Percentiles rank a stretch among this genome's conserved stretches.
These are phyloP conservation scores for Stichopus horrens DNA, from an alignment of 53 echinoderm and acorn worm genomes.

Conservation along the genomic window DNA sequence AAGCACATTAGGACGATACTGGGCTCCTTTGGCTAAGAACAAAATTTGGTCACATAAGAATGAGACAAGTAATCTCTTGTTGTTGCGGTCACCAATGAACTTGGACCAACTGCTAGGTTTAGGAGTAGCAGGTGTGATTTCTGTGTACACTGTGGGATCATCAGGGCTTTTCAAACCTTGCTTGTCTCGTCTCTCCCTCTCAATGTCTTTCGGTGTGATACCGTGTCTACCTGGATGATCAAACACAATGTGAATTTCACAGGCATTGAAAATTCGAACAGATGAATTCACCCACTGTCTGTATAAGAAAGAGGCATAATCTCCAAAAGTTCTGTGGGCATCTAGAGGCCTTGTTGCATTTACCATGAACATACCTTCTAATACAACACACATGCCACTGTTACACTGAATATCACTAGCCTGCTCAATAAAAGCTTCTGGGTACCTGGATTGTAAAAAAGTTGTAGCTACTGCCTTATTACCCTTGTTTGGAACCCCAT, in stretches of 20 bases:
- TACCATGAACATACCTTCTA: conserved; percentile 25
- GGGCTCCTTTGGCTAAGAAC: background rate
- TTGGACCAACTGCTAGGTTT: background rate
- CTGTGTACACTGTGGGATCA: background rate
- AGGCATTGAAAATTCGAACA: background rate
- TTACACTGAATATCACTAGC: background rate
- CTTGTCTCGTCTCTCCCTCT: background rate
- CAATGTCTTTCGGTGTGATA: conserved; percentile 45
- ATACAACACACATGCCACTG: background rate
- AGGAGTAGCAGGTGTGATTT: background rate
- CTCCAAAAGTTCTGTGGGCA: conserved; percentile 21
- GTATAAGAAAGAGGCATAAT: conserved; percentile 7
- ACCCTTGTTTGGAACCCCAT: background rate
- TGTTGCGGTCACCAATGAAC: background rate
- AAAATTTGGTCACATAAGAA: conserved; percentile 1
- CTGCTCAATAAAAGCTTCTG: background rate
- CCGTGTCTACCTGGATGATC: conserved; percentile 54
- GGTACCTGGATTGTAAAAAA: conserved; percentile 1
- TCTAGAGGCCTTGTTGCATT: conserved; percentile 11
- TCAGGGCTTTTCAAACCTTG: background rate
- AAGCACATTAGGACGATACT: background rate
- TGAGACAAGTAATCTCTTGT: conserved; percentile 2
- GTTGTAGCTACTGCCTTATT: conserved; percentile 15
- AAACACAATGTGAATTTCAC: conserved; percentile 51
- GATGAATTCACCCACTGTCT: background rate